phyloP scores from a whole-genome alignment of 1,140 invertebrate species.

The Bombus breviceps region DNA sequence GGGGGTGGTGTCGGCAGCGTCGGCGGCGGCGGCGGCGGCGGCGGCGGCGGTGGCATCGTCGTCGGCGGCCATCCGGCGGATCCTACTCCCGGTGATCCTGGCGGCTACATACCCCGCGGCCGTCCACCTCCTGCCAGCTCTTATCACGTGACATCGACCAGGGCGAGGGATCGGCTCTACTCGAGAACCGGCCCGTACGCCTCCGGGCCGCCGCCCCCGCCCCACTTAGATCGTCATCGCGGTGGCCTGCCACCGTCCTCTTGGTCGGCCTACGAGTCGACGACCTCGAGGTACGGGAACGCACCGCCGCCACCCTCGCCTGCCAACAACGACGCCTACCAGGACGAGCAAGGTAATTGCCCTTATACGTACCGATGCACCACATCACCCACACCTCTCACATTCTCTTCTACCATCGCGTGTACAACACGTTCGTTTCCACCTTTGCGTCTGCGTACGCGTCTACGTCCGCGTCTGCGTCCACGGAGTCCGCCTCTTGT shows the following conservation, averaged over 20 bases:
- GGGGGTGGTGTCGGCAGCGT: slow-evolving; percentile 69
- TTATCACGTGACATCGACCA: slow-evolving; percentile 81
- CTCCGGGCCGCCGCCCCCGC: slow-evolving; percentile 79
- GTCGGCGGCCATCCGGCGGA: slow-evolving; percentile 72
- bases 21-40: slow-evolving; percentile 68
- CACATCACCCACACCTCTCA: too few relatives aligned
- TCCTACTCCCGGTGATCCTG: slow-evolving; percentile 75
- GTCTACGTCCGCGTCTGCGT: too few relatives aligned
- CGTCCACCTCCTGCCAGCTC: slow-evolving; percentile 75
- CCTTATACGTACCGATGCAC: not conserved
- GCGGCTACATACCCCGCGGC: slow-evolving; percentile 76
- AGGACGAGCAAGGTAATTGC: slow-evolving; percentile 75
- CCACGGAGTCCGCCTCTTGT: too few relatives aligned
- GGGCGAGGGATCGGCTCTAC: slow-evolving; percentile 81
- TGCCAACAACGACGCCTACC: slow-evolving; percentile 75
- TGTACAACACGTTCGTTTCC: too few relatives aligned
- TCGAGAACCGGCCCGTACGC: slow-evolving; percentile 76
- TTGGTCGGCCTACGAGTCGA: slow-evolving; percentile 77
- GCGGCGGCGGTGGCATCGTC: slow-evolving; percentile 71
- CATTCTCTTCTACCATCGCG: too few relatives aligned
- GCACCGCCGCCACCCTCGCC: slow-evolving; percentile 77
- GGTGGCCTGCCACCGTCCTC: slow-evolving; percentile 73
- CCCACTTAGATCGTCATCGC: slow-evolving; percentile 80
- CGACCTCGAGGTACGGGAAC: slow-evolving; percentile 77
- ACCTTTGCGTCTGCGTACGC: too few relatives aligned